Conservation (phyloP, 2,888 invertebrate species). For the Agrenia bidenticulata region DNA sequence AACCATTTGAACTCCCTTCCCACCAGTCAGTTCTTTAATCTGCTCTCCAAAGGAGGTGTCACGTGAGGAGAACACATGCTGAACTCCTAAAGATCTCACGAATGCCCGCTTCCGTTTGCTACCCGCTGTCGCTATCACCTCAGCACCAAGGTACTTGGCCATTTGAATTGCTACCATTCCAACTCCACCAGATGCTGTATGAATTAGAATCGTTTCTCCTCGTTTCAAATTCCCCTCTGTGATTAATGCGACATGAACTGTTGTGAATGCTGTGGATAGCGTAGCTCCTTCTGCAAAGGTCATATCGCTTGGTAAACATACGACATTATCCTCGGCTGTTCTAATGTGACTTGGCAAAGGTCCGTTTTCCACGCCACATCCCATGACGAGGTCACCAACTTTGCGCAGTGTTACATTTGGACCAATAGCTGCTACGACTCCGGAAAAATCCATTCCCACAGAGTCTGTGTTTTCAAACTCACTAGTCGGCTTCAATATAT, state of each 20-base stretch:
- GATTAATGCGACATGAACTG: slow-evolving; percentile 20
- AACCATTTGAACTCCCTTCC: slow-evolving; percentile 27
- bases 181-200: slow-evolving; percentile 7
- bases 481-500: slow-evolving; percentile 15
- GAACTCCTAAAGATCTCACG: slow-evolving; percentile 29
- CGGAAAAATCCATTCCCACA: slow-evolving; percentile 28
- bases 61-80: slow-evolving; percentile 37
- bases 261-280: slow-evolving; percentile 21
- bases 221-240: slow-evolving; percentile 19
- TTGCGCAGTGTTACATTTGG: not conserved
- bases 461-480: slow-evolving; percentile 15
- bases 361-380: slow-evolving; percentile 1
- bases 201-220: slow-evolving; percentile 8
- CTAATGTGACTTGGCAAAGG: slow-evolving; percentile 21
- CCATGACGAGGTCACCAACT: slow-evolving; percentile 26
- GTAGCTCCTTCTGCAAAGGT: slow-evolving; percentile 25
- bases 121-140: slow-evolving; percentile 34
- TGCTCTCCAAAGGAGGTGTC: slow-evolving; percentile 23
- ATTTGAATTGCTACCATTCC: not conserved
- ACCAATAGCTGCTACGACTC: slow-evolving; percentile 18
- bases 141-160: not conserved
- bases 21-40: slow-evolving; percentile 26
- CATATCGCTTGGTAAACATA: slow-evolving; percentile 14
- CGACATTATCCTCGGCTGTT: slow-evolving; percentile 1
- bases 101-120: slow-evolving; percentile 28